Percentiles rank a stretch among this genome's conserved stretches.
Evolutionary conservation across 2,797 vertebrate genomes (phyloP).

Genomic region (Oceanodroma leucorhoa): DNA sequence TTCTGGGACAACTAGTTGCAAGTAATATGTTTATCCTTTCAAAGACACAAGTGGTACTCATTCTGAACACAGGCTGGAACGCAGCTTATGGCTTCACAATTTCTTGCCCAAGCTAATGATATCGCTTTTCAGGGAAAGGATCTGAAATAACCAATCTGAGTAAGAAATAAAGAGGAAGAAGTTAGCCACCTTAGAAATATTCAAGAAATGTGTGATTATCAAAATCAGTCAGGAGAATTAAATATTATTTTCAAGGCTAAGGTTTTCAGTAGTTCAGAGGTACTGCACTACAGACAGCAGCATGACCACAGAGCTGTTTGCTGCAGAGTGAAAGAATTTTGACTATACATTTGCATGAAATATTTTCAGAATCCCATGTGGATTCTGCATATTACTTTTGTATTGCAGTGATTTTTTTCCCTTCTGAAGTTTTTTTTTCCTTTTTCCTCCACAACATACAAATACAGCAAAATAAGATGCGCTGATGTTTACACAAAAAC

Average conservation of each 20-base stretch:
- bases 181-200: background rate
- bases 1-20: background rate
- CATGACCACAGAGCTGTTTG: background rate
- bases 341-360: background rate
- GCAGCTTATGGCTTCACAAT: background rate
- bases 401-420: background rate
- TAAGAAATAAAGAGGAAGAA: background rate
- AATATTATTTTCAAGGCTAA: background rate
- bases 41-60: background rate
- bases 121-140: background rate
- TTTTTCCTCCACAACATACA: background rate
- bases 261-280: background rate
- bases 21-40: background rate
- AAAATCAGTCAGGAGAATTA: background rate
- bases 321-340: background rate
- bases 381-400: background rate
- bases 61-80: background rate
- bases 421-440: background rate
- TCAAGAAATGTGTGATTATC: background rate
- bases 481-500: background rate
- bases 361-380: background rate
- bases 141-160: background rate
- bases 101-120: background rate
- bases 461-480: background rate
- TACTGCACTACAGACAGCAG: background rate